phyloP scores from a whole-genome alignment of 2,113 vertebrate species.

The Mesocricetus auratus region DNA sequence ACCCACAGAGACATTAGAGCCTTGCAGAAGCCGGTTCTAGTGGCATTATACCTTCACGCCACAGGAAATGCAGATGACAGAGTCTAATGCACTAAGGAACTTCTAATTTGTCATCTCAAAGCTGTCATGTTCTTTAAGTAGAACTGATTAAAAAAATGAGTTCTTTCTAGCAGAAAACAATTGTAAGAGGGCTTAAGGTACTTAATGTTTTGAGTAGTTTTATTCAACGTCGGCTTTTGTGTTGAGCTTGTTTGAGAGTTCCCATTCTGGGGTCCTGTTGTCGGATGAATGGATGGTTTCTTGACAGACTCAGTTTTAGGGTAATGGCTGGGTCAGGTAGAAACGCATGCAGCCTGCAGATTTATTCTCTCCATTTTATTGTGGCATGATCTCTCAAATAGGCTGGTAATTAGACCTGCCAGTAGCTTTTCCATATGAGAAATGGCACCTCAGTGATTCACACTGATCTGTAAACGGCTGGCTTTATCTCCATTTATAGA shows the following conservation, averaged over 20 bases:
- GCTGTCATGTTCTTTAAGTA: background rate
- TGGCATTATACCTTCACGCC: background rate
- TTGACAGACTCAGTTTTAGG: background rate
- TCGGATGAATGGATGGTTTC: background rate
- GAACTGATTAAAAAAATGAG: background rate
- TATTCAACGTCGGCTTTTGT: background rate
- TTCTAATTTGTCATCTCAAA: background rate
- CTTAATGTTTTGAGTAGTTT: background rate
- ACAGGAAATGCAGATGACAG: background rate
- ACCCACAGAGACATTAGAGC: background rate
- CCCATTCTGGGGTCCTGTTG: background rate
- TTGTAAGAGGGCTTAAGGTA: background rate
- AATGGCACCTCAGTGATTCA: background rate
- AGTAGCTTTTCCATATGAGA: background rate
- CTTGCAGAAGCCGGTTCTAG: background rate
- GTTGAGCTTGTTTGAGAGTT: background rate
- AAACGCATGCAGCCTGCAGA: rapidly evolving
- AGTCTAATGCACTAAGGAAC: background rate
- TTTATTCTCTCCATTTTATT: background rate
- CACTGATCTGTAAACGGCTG: background rate
- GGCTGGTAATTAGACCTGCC: background rate
- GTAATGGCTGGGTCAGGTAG: rapidly evolving
- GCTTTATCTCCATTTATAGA: slow-evolving; percentile 24
- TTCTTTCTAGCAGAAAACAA: background rate
- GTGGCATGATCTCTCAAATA: background rate